phyloP scores from a whole-genome alignment of 2,113 vertebrate genomes.

The Thamnophis sirtalis region DNA sequence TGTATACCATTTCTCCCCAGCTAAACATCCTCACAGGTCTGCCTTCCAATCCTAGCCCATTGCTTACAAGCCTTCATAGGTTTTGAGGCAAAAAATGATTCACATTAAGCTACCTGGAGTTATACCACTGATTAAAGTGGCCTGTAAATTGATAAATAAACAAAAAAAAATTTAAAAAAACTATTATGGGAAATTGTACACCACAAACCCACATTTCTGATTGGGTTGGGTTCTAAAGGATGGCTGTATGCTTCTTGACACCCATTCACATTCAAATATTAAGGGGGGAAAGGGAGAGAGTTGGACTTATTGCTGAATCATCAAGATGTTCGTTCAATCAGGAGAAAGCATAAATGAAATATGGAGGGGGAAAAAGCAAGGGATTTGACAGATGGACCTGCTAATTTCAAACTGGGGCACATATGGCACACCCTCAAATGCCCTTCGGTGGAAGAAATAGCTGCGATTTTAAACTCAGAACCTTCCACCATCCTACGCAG shows the following conservation, averaged over 20 bases:
- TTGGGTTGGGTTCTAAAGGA: background rate
- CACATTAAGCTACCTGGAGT: background rate
- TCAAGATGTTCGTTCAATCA: slow-evolving; percentile 14
- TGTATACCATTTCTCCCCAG: no score
- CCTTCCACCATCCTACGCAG: slow-evolving; percentile 62
- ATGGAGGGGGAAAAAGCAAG: slow-evolving; percentile 34
- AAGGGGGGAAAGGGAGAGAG: slow-evolving; percentile 21
- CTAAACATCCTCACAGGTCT: background rate
- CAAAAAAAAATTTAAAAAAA: background rate
- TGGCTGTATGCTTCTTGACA: background rate
- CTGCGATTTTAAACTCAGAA: slow-evolving; percentile 62
- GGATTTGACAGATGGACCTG: slow-evolving; percentile 68
- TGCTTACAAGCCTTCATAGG: background rate
- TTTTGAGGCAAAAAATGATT: background rate
- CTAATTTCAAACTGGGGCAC: slow-evolving; percentile 66
- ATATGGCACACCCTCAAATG: slow-evolving; percentile 68
- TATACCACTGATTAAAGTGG: background rate
- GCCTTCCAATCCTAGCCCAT: background rate
- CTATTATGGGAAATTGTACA: background rate
- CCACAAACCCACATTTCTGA: background rate
- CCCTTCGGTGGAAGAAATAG: slow-evolving; percentile 67
- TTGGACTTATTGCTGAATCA: slow-evolving; percentile 24
- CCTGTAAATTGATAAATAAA: background rate
- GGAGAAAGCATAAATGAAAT: background rate
- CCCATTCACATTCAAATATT: slow-evolving; percentile 22